These are phyloP conservation scores for Sturnus vulgaris DNA, from an alignment of 2,113 vertebrate species.

Conservation along the genomic window DNA sequence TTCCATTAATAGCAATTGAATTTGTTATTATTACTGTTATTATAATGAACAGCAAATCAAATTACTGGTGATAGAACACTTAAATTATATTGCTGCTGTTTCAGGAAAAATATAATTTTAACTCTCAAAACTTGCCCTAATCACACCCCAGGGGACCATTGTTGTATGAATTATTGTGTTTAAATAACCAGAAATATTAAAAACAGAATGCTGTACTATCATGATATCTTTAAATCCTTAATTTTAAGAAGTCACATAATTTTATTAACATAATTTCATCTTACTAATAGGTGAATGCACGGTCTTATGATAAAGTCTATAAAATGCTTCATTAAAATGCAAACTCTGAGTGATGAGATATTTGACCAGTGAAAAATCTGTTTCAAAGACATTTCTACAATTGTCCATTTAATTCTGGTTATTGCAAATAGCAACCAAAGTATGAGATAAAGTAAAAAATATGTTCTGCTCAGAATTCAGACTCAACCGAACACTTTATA, in stretches of 20 bases:
- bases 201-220: neutral
- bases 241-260: neutral
- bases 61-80: conserved; percentile 31
- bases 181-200: neutral
- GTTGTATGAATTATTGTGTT: neutral
- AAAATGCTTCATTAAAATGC: neutral
- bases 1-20: conserved; percentile 54
- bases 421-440: neutral
- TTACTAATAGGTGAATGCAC: neutral
- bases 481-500: neutral
- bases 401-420: neutral
- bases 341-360: neutral
- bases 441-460: neutral
- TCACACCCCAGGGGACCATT: neutral
- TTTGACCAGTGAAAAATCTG: neutral
- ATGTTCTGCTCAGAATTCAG: neutral
- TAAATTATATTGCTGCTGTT: neutral
- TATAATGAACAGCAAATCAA: conserved; percentile 41
- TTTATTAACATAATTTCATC: neutral
- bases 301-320: neutral
- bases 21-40: conserved; percentile 61
- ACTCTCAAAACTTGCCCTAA: neutral
- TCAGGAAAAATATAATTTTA: conserved; percentile 7
- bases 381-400: neutral
- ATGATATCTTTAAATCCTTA: neutral